A percentile compares a stretch with the other conserved stretches of the same genome.
Conservation (phyloP, 2,113 vertebrate genomes). For the Chaetops frenatus region DNA sequence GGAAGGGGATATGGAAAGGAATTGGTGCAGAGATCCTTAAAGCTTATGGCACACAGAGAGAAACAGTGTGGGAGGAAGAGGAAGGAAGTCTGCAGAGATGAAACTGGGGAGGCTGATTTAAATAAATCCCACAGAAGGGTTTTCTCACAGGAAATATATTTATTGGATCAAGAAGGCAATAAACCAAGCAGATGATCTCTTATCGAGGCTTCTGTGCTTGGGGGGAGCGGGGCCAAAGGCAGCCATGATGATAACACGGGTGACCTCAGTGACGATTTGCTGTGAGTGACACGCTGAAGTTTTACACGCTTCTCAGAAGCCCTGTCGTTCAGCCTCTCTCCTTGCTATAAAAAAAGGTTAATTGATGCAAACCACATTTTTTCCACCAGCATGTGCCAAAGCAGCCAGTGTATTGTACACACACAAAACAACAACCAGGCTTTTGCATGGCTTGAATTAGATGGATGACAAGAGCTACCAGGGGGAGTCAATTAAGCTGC, state of each 20-base stretch:
- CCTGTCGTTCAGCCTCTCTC: constrained; percentile 60
- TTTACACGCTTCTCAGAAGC: constrained; percentile 59
- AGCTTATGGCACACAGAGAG: accelerated
- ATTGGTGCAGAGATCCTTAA: neutral
- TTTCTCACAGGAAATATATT: constrained; percentile 37
- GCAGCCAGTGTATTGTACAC: constrained; percentile 1
- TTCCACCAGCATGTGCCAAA: constrained; percentile 45
- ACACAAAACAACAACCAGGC: constrained; percentile 12
- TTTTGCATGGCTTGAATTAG: constrained; percentile 31
- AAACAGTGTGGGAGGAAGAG: neutral
- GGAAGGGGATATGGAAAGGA: neutral
- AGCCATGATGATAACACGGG: constrained; percentile 18
- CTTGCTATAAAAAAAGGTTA: constrained; percentile 69
- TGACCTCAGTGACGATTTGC: constrained; percentile 58
- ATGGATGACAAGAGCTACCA: constrained; percentile 41
- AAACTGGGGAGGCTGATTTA: constrained; percentile 18
- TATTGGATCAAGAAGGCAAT: constrained; percentile 47
- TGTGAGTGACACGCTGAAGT: constrained; percentile 52
- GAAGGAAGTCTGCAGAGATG: constrained; percentile 21
- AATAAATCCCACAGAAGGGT: constrained; percentile 29
- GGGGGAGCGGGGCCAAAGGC: constrained; percentile 29
- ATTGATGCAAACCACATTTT: constrained; percentile 70
- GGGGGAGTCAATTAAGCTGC: constrained; percentile 54
- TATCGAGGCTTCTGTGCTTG: neutral
- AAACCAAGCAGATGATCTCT: constrained; percentile 52